phyloP scores from a whole-genome alignment of 2,888 invertebrate genomes.

The Chromoteleia sp. region DNA sequence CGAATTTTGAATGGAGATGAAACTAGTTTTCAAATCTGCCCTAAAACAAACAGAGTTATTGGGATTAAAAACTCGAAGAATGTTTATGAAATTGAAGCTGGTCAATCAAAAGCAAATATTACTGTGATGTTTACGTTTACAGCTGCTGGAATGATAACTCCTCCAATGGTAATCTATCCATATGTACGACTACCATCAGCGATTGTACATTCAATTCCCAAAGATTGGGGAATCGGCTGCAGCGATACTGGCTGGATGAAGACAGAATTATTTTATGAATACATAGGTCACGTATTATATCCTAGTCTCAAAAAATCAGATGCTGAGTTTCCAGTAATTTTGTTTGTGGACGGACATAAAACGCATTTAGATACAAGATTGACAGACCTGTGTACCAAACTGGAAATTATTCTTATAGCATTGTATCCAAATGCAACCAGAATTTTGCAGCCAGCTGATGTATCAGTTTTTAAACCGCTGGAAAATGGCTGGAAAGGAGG shows the following conservation, averaged over 20 bases:
- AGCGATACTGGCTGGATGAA: constrained; percentile 84
- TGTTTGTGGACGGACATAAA: constrained; percentile 80
- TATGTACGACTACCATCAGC: constrained; percentile 79
- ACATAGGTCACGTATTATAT: constrained; percentile 78
- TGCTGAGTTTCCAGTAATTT: constrained; percentile 77
- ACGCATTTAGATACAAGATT: constrained; percentile 54
- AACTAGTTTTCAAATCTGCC: constrained; percentile 78
- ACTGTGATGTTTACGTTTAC: constrained; percentile 83
- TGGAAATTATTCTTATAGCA: constrained; percentile 73
- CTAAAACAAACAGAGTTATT: no score
- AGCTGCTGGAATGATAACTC: constrained; percentile 77
- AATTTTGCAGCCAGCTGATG: constrained; percentile 71
- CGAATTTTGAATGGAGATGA: constrained; percentile 80
- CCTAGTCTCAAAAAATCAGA: constrained; percentile 74
- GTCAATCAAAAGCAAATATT: constrained; percentile 78
- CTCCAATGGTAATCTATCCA: constrained; percentile 81
- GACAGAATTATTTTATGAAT: constrained; percentile 81
- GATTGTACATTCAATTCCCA: constrained; percentile 78
- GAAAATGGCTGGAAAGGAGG: constrained; percentile 67
- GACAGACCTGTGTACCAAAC: constrained; percentile 67
- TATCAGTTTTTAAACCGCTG: constrained; percentile 64
- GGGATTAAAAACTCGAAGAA: no score
- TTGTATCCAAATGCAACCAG: constrained; percentile 71
- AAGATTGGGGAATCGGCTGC: constrained; percentile 80
- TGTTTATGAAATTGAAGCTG: constrained; percentile 80